A percentile compares a stretch with the other conserved stretches of the same genome.
phyloP scores from a whole-genome alignment of 2,888 invertebrate genomes.

The Bombylius discolor region DNA sequence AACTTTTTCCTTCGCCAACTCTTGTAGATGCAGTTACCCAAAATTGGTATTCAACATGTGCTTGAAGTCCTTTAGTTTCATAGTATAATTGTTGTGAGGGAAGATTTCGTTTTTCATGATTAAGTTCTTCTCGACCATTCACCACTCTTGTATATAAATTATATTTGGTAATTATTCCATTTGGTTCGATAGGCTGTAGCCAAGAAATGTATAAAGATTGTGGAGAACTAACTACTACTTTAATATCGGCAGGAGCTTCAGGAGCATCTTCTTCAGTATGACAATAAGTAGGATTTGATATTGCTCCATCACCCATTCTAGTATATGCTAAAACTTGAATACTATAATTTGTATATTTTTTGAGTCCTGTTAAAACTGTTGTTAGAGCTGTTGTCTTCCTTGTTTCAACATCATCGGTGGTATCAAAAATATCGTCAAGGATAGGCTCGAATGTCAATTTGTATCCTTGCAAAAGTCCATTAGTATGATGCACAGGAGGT shows the following conservation, averaged over 20 bases:
- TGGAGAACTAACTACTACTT: slow-evolving; percentile 60
- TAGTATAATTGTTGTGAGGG: slow-evolving; percentile 50
- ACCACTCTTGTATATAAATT: slow-evolving; percentile 55
- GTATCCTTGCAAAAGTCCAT: slow-evolving; percentile 66
- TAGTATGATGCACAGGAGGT: slow-evolving; percentile 56
- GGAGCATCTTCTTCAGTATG: slow-evolving; percentile 73
- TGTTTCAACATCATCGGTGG: slow-evolving; percentile 44
- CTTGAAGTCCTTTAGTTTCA: slow-evolving; percentile 53
- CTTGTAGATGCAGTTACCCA: slow-evolving; percentile 67
- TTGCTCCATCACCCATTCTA: slow-evolving; percentile 60
- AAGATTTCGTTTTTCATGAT: slow-evolving; percentile 52
- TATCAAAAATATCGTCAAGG: slow-evolving; percentile 40
- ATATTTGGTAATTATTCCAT: slow-evolving; percentile 65
- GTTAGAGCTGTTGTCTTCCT: slow-evolving; percentile 56
- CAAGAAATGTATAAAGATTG: slow-evolving; percentile 66
- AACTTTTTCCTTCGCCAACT: slow-evolving; percentile 64
- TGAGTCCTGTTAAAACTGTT: slow-evolving; percentile 53
- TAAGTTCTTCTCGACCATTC: slow-evolving; percentile 53
- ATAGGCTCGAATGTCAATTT: slow-evolving; percentile 56
- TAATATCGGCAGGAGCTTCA: slow-evolving; percentile 64
- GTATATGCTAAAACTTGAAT: slow-evolving; percentile 68
- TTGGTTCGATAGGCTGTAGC: slow-evolving; percentile 60
- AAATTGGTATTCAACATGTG: slow-evolving; percentile 61
- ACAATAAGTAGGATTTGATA: slow-evolving; percentile 54
- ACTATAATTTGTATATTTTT: slow-evolving; percentile 69